Evolutionary conservation across 2,113 vertebrate genomes (phyloP).

Genomic region (Pachycephala philippinensis): DNA sequence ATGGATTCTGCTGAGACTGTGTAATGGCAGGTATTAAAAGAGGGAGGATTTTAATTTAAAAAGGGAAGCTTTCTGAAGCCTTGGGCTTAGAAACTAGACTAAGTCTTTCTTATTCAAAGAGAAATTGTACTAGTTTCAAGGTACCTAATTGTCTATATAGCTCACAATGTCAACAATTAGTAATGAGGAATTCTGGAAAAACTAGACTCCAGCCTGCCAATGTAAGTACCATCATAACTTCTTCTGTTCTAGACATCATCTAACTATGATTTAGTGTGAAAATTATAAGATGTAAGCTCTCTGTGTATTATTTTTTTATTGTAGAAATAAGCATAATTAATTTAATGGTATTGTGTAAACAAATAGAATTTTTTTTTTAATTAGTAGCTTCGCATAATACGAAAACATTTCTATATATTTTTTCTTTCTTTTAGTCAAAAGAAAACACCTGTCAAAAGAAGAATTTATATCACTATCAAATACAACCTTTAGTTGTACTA

Average conservation of each 20-base stretch:
- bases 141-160: neutral
- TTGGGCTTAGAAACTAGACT: neutral
- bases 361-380: neutral
- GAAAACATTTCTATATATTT: neutral
- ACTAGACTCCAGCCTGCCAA: fast-evolving
- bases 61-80: neutral
- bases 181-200: neutral
- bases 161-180: neutral
- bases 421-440: neutral
- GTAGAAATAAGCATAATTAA: neutral
- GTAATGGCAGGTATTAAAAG: neutral
- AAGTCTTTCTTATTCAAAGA: neutral
- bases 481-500: neutral
- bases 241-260: neutral
- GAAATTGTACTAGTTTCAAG: neutral
- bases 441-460: neutral
- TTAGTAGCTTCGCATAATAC: too few relatives aligned
- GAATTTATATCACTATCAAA: neutral
- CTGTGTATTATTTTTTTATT: neutral
- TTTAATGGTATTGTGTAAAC: neutral
- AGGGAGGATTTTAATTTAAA: neutral
- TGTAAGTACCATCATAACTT: neutral
- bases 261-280: neutral
- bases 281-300: neutral
- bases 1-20: neutral